Evolutionary conservation across 2,797 vertebrate genomes (phyloP).

Genomic region (Rallus crepitans): DNA sequence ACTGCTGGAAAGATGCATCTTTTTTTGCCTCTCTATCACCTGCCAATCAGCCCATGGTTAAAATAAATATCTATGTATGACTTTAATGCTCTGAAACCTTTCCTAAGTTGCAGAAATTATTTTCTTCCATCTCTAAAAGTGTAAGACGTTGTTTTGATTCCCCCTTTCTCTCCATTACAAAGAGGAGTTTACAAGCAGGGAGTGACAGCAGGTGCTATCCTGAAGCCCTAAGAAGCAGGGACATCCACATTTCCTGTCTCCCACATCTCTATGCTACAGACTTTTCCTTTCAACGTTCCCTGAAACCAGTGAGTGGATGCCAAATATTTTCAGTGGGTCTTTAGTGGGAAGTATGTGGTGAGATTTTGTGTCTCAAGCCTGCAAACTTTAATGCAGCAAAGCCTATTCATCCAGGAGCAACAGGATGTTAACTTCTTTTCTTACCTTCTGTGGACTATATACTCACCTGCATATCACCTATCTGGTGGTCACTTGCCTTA

Average conservation of each 20-base stretch:
- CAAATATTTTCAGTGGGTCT: background rate
- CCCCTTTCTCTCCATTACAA: background rate
- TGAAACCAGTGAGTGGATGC: background rate
- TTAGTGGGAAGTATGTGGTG: background rate
- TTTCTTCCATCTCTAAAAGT: background rate
- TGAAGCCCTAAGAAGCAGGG: background rate
- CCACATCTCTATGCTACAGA: background rate
- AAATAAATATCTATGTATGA: background rate
- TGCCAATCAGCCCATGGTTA: background rate
- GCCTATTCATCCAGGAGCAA: background rate
- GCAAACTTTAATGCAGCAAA: background rate
- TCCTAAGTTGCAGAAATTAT: background rate
- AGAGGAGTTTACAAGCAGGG: background rate
- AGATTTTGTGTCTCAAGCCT: background rate
- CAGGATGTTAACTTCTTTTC: background rate
- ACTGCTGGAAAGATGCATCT: background rate
- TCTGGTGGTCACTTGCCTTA: background rate
- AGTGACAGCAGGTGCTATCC: background rate
- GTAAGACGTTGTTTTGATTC: background rate
- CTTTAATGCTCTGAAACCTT: background rate
- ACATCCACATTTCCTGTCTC: background rate
- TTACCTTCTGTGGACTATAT: background rate
- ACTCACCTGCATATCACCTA: background rate
- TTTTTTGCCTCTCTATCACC: background rate
- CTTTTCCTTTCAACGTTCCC: background rate